These are phyloP conservation scores for Bombylius discolor DNA, from an alignment of 2,888 invertebrate genomes.

Conservation along the genomic window DNA sequence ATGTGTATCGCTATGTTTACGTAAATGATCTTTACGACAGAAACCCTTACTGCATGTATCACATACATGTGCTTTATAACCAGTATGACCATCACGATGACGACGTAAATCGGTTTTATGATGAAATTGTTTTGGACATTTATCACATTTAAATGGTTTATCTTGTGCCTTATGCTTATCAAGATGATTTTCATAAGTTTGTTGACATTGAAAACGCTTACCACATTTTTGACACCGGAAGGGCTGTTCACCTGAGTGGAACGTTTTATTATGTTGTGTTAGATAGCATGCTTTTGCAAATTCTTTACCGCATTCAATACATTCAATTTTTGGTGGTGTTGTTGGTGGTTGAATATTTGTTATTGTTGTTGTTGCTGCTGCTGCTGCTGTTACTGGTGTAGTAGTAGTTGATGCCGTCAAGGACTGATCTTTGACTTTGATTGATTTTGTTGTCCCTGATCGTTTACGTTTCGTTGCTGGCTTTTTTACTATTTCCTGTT, in stretches of 20 bases:
- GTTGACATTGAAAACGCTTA: slow-evolving; percentile 64
- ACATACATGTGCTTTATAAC: slow-evolving; percentile 70
- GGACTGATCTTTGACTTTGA: background rate
- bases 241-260: slow-evolving; percentile 75
- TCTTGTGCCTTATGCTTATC: slow-evolving; percentile 61
- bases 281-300: slow-evolving; percentile 80
- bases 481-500: slow-evolving; percentile 23
- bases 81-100: slow-evolving; percentile 79
- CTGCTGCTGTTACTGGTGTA: slow-evolving; percentile 6
- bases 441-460: slow-evolving; percentile 22
- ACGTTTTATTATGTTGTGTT: slow-evolving; percentile 82
- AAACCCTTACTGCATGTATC: slow-evolving; percentile 75
- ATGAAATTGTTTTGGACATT: slow-evolving; percentile 79
- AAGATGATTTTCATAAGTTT: slow-evolving; percentile 58
- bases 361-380: slow-evolving; percentile 18
- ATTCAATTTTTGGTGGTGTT: slow-evolving; percentile 42
- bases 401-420: background rate
- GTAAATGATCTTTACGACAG: slow-evolving; percentile 82
- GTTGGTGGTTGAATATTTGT: slow-evolving; percentile 15
- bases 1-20: slow-evolving; percentile 75
- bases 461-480: slow-evolving; percentile 25
- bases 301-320: slow-evolving; percentile 68
- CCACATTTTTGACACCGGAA: slow-evolving; percentile 76
- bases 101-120: slow-evolving; percentile 80
- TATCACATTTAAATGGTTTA: slow-evolving; percentile 74